phyloP scores from a whole-genome alignment of 2,888 invertebrate genomes.

The Drosophila meridiana region DNA sequence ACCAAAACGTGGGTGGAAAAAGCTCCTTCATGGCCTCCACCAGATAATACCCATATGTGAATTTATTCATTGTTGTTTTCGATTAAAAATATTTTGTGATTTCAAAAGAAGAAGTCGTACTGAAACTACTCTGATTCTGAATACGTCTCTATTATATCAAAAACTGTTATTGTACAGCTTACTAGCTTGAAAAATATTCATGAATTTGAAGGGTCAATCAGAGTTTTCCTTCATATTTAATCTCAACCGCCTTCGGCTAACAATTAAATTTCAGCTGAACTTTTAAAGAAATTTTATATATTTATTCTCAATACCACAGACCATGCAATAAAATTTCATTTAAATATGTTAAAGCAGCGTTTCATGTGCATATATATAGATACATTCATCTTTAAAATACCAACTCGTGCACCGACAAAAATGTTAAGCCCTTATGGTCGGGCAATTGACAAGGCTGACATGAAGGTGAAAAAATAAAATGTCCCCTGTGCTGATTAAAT shows the following conservation, averaged over 20 bases:
- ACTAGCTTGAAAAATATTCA: neutral
- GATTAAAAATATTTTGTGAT: neutral
- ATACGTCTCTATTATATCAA: too few relatives aligned
- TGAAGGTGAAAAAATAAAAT: too few relatives aligned
- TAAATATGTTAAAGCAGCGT: constrained; percentile 2
- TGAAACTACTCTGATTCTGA: too few relatives aligned
- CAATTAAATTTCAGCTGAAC: neutral
- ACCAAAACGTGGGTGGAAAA: constrained; percentile 38
- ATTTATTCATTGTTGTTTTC: neutral
- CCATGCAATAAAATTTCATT: constrained; percentile 1
- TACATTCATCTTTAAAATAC: too few relatives aligned
- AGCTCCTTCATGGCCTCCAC: constrained; percentile 34
- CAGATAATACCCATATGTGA: constrained; percentile 26
- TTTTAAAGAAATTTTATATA: neutral
- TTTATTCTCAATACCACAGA: too few relatives aligned
- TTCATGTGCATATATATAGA: neutral
- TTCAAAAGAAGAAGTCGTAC: too few relatives aligned
- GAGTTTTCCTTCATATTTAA: neutral
- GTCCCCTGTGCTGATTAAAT: too few relatives aligned
- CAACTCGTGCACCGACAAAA: too few relatives aligned
- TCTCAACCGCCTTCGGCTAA: neutral
- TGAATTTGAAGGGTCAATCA: neutral
- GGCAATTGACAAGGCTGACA: too few relatives aligned
- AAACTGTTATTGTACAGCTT: too few relatives aligned
- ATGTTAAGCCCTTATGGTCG: too few relatives aligned